These are phyloP conservation scores for Drosophila heteroneura DNA, from an alignment of 2,888 invertebrate genomes.

Conservation along the genomic window DNA sequence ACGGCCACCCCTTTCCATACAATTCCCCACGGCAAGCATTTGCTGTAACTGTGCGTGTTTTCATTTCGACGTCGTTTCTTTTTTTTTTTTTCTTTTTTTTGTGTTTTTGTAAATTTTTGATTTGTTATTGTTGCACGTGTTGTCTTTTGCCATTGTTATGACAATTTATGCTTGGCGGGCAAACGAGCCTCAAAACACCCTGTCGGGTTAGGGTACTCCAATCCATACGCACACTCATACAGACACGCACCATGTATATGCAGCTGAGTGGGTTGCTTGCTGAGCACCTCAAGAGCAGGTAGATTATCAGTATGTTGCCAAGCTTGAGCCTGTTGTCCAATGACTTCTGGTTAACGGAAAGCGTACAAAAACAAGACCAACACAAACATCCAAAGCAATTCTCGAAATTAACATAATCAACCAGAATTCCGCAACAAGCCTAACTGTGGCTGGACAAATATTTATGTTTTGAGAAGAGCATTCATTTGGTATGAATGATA, in stretches of 20 bases:
- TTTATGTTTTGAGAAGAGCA: not conserved
- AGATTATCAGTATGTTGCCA: not conserved
- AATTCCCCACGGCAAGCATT: constrained; percentile 23
- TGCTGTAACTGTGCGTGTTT: constrained; percentile 52
- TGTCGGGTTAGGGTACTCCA: constrained; percentile 7
- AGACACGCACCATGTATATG: not conserved
- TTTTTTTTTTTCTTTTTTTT: constrained; percentile 26
- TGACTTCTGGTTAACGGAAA: constrained; percentile 10
- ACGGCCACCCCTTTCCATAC: not conserved
- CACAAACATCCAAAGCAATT: not conserved
- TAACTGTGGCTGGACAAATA: not conserved
- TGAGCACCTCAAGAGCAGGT: constrained; percentile 6
- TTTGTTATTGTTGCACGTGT: constrained; percentile 82
- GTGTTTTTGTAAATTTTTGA: constrained; percentile 75
- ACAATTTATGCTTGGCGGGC: constrained; percentile 73
- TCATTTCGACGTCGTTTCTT: constrained; percentile 50
- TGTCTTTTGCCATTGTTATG: constrained; percentile 79
- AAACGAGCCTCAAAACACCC: constrained; percentile 30
- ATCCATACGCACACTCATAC: not conserved
- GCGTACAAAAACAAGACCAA: constrained; percentile 3
- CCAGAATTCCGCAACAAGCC: not conserved
- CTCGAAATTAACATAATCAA: not conserved
- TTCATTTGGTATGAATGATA: no score
- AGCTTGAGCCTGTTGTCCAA: not conserved
- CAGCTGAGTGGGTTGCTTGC: not conserved